Evolutionary conservation across 2,113 vertebrate genomes (phyloP).

Genomic region (Dolichotis patagonum): DNA sequence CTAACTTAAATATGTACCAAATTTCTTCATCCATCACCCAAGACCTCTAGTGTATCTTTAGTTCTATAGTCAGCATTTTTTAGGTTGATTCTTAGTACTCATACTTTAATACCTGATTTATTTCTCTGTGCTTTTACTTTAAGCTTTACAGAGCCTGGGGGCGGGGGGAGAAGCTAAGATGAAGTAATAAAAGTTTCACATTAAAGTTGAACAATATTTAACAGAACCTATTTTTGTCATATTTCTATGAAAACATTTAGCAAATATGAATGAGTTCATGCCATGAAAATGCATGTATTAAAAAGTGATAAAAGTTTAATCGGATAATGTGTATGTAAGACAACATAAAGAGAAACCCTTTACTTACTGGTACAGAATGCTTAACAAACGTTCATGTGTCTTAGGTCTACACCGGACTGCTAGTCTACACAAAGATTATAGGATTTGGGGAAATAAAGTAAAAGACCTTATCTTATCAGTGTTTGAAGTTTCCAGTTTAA

Average conservation of each 20-base stretch:
- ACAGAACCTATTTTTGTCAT: constrained; percentile 43
- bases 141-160: too few relatives aligned
- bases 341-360: neutral
- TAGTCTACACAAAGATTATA: neutral
- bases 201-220: constrained; percentile 42
- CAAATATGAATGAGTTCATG: constrained; percentile 41
- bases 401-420: neutral
- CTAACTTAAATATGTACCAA: neutral
- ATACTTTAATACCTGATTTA: neutral
- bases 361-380: neutral
- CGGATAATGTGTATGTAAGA: neutral
- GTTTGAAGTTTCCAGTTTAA: neutral
- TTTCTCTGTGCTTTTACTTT: neutral
- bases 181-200: too few relatives aligned
- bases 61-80: neutral
- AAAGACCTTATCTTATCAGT: constrained; percentile 24
- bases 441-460: neutral
- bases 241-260: constrained; percentile 29
- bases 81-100: neutral
- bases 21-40: neutral
- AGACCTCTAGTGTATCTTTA: neutral
- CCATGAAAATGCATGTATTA: neutral
- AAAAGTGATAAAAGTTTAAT: constrained; percentile 31
- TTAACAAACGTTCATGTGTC: neutral
- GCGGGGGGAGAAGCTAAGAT: too few relatives aligned